These are phyloP conservation scores for Andrena minutula DNA, from an alignment of 2,888 invertebrate genomes.

Conservation along the genomic window DNA sequence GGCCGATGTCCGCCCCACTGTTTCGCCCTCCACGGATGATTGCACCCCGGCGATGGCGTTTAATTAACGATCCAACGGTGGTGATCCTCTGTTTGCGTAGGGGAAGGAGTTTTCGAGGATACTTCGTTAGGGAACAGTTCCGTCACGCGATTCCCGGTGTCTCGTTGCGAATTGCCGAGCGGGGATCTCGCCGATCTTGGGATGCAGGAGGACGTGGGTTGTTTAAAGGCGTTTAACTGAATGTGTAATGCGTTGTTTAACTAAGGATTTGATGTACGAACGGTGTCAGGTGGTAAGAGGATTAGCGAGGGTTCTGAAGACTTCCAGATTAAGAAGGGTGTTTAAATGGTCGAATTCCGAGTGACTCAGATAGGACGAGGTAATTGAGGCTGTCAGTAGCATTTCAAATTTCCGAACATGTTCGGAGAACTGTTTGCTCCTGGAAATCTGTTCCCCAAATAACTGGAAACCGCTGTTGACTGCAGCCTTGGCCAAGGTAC, in stretches of 20 bases:
- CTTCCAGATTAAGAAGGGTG: background rate
- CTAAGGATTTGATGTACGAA: too few relatives aligned
- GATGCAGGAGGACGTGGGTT: too few relatives aligned
- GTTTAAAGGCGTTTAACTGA: too few relatives aligned
- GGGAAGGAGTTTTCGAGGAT: background rate
- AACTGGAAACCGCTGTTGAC: background rate
- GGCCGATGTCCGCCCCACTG: slow-evolving; percentile 11
- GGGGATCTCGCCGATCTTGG: too few relatives aligned
- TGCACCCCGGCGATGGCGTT: background rate
- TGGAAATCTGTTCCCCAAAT: slow-evolving; percentile 45
- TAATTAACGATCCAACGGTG: background rate
- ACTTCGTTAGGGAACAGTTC: too few relatives aligned
- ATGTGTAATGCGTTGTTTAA: too few relatives aligned
- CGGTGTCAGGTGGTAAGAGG: too few relatives aligned
- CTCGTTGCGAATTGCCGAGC: too few relatives aligned
- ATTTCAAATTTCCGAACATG: background rate
- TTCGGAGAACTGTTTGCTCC: slow-evolving; percentile 37
- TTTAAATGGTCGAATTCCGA: background rate
- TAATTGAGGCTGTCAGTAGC: slow-evolving; percentile 5
- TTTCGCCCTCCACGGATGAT: background rate
- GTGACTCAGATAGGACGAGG: background rate
- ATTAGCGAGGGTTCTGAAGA: too few relatives aligned
- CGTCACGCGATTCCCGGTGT: too few relatives aligned
- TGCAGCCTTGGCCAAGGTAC: background rate
- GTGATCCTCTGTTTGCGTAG: slow-evolving; percentile 4